These are phyloP conservation scores for Erannis defoliaria DNA, from an alignment of 2,888 invertebrate genomes.

Conservation along the genomic window DNA sequence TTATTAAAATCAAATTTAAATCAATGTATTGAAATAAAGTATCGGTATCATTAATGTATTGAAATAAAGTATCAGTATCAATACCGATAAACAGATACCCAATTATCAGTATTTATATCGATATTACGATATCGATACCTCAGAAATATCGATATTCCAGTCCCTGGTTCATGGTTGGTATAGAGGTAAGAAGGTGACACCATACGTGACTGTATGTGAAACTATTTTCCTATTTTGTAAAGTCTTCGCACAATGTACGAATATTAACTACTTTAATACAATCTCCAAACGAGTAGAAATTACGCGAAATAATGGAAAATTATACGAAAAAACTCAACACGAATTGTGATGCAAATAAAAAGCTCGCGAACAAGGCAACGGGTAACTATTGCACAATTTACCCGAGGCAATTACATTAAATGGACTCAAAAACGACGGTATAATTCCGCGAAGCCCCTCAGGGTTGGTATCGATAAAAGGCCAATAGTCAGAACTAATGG, in stretches of 20 bases:
- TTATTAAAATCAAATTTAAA: too few species aligned
- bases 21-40: too few species aligned
- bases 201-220: too few species aligned
- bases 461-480: slow-evolving; percentile 35
- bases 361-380: slow-evolving; percentile 25
- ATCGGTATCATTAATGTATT: too few species aligned
- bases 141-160: too few species aligned
- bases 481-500: slow-evolving; percentile 36
- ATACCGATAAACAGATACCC: too few species aligned
- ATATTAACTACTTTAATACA: slow-evolving; percentile 5
- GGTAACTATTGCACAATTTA: slow-evolving; percentile 36
- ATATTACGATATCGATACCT: too few species aligned
- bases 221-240: neutral
- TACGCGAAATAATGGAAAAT: slow-evolving; percentile 16
- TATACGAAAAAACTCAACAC: slow-evolving; percentile 18
- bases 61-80: too few species aligned
- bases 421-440: slow-evolving; percentile 37
- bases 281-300: slow-evolving; percentile 9
- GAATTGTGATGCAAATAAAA: slow-evolving; percentile 30
- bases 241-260: neutral
- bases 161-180: too few species aligned
- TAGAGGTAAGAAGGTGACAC: too few species aligned
- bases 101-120: too few species aligned
- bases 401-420: slow-evolving; percentile 37
- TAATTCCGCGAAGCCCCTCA: slow-evolving; percentile 33